Evolutionary conservation across 2,888 invertebrate species (phyloP), one percentile per base, ranked within the genome.

Genomic region (Idaea aversata): DNA sequence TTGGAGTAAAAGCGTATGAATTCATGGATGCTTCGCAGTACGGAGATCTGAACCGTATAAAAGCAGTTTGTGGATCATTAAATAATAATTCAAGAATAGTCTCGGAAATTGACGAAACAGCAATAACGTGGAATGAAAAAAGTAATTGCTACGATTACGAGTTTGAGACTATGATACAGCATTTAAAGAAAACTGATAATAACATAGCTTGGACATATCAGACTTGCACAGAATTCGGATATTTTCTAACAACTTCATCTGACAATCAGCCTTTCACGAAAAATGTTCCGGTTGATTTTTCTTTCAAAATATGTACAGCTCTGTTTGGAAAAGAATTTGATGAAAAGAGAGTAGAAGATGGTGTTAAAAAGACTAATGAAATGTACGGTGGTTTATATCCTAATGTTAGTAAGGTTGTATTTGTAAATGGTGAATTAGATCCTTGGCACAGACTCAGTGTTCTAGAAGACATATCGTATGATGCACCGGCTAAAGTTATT

Each of bases 201-300:
- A 67, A 70, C n/a, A 72, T 77, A 1, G 77, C 88, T 10, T 97
- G 96, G 96, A 88, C 87, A 0, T 96, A 96, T 80, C 97, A 97
- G 85, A 96, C 95, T 0, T 97, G 97, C 83, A 95, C 95, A 4
- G 97, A 97, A 85, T 97, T 95, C 78, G 96, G 96, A 35, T 97
- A 94, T 79, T 96, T 93, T 80, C 96, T 95, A 81, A 95, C 95
- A 0, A 93, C 95, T 0, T 93, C 93, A 69, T 93, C 94, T 0
- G 76, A 85, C 4, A 82, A 89, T 0, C 94, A 94, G 16, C 94
- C 95, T 0, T 96, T 96, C 81, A 93, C 93, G 3, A 81, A 87
- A 35, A 86, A 89, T 25, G 77, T 94, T 65, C 85, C 88, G 0
- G 67, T 93, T 2, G 85, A 89, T 3, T 91, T 87, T 25, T 94